phyloP scores from a whole-genome alignment of 2,888 invertebrate genomes.

The Linyphia triangularis region DNA sequence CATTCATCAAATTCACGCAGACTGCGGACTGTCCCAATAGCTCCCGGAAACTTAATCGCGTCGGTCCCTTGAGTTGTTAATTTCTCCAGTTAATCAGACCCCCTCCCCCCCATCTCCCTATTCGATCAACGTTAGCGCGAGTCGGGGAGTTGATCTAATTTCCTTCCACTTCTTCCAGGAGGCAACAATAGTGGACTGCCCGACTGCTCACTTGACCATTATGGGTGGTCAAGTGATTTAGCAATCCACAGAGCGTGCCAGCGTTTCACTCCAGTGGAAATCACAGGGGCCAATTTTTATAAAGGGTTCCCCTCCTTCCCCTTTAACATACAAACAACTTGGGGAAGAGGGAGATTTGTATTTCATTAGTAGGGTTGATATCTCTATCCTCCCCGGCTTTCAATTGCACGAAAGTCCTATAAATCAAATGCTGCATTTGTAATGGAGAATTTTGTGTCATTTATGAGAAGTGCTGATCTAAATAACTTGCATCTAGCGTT shows the following conservation, averaged over 20 bases:
- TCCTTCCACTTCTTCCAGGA: too few relatives aligned
- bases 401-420: neutral
- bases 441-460: neutral
- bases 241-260: slow-evolving; percentile 27
- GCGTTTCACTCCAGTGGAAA: slow-evolving; percentile 39
- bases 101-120: slow-evolving; percentile 10
- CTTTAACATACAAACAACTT: slow-evolving; percentile 43
- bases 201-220: slow-evolving; percentile 65
- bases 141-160: slow-evolving; percentile 62
- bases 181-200: slow-evolving; percentile 14
- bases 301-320: slow-evolving; percentile 53
- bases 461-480: neutral
- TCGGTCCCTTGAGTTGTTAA: slow-evolving; percentile 52
- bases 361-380: slow-evolving; percentile 14
- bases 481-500: neutral
- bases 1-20: neutral
- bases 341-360: slow-evolving; percentile 26
- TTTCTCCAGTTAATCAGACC: slow-evolving; percentile 68
- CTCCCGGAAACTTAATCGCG: slow-evolving; percentile 1
- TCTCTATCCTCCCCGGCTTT: slow-evolving; percentile 13
- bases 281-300: slow-evolving; percentile 59
- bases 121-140: slow-evolving; percentile 27
- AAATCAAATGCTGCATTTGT: slow-evolving; percentile 31
- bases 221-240: slow-evolving; percentile 64
- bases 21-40: neutral